These are phyloP conservation scores for Dorcus hopei DNA, from an alignment of 2,888 invertebrate species.

Conservation along the genomic window DNA sequence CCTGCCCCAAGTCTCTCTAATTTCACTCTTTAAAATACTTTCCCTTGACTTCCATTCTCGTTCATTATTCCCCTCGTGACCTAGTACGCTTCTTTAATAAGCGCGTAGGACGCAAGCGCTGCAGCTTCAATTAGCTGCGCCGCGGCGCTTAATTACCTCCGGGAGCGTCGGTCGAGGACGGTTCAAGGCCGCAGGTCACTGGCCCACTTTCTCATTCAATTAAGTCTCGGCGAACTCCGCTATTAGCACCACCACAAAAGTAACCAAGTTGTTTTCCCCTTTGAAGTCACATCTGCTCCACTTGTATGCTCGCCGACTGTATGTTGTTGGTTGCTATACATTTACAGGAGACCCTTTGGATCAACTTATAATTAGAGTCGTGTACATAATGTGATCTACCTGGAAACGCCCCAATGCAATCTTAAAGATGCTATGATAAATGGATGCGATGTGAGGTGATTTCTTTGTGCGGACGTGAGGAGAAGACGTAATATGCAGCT, in stretches of 20 bases:
- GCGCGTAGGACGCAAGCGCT: constrained; percentile 44
- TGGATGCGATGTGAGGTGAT: constrained; percentile 43
- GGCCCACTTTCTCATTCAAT: constrained; percentile 39
- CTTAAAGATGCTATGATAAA: constrained; percentile 38
- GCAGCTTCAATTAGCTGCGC: constrained; percentile 47
- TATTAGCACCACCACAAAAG: constrained; percentile 12
- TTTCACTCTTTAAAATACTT: constrained; percentile 51
- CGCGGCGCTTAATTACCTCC: constrained; percentile 48
- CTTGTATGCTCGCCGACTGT: background rate
- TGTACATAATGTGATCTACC: background rate
- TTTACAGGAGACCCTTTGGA: no score
- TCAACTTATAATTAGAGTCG: background rate
- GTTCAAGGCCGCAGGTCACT: constrained; percentile 38
- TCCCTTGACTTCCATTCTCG: constrained; percentile 47
- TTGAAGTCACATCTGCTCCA: no score
- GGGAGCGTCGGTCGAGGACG: constrained; percentile 46
- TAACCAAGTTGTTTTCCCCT: no score
- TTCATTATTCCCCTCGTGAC: constrained; percentile 49
- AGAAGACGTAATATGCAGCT: constrained; percentile 40
- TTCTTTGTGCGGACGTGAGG: constrained; percentile 45
- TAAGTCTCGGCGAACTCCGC: constrained; percentile 19
- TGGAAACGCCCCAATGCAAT: constrained; percentile 6
- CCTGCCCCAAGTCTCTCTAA: constrained; percentile 48
- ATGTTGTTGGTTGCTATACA: no score
- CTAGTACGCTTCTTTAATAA: constrained; percentile 48